A percentile compares a stretch with the other conserved stretches of the same genome.
phyloP scores from a whole-genome alignment of 2,797 vertebrate genomes.

The Prionace glauca region DNA sequence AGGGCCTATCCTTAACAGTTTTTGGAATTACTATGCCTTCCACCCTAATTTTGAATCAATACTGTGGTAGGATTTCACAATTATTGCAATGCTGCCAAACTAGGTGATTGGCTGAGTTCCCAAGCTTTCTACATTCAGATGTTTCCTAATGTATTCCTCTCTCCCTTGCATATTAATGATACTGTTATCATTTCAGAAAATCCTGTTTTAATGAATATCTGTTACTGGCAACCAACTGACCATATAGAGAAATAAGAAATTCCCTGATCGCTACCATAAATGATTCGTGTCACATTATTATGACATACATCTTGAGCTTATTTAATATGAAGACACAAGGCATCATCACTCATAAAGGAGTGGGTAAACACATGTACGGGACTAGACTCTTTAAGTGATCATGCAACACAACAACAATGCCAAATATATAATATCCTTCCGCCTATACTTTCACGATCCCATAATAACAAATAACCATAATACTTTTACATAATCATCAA shows the following conservation, averaged over 20 bases:
- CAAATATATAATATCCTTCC: no score
- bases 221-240: background rate
- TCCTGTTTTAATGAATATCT: background rate
- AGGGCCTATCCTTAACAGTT: background rate
- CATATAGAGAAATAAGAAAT: background rate
- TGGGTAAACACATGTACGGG: no score
- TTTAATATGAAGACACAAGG: no score
- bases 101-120: background rate
- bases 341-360: no score
- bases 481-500: no score
- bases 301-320: no score
- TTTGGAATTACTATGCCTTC: background rate
- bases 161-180: background rate
- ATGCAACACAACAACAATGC: no score
- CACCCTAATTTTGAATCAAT: background rate
- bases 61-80: background rate
- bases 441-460: no score
- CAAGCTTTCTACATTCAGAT: background rate
- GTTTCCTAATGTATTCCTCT: background rate
- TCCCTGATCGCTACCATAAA: background rate
- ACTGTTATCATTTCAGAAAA: background rate
- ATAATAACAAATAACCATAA: no score
- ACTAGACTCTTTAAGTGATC: no score
- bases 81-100: background rate
- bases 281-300: background rate